Conservation (phyloP, 2,888 invertebrate genomes). For the Hydropsyche betteni region DNA sequence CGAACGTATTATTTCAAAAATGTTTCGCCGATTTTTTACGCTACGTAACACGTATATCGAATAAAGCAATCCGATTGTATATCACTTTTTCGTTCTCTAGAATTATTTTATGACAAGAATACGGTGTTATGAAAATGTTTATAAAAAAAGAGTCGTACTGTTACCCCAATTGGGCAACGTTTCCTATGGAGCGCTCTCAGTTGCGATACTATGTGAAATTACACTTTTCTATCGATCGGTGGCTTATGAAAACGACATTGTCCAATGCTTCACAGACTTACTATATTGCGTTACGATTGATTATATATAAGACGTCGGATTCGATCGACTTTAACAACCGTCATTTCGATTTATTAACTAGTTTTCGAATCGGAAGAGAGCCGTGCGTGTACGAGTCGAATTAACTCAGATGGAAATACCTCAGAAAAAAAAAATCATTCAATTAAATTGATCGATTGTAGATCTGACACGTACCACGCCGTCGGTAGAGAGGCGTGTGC, state of each 20-base stretch:
- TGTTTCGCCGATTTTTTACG: too few relatives aligned
- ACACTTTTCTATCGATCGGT: conserved; percentile 14
- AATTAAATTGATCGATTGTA: too few relatives aligned
- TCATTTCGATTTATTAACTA: neutral
- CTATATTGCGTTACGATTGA: conserved; percentile 3
- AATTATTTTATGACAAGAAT: too few relatives aligned
- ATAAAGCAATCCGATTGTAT: too few relatives aligned
- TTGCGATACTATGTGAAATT: conserved; percentile 11
- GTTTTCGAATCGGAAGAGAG: neutral
- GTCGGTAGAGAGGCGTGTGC: conserved; percentile 4
- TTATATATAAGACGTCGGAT: neutral
- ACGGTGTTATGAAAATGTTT: conserved; percentile 10
- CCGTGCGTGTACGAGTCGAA: neutral
- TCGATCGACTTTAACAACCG: neutral
- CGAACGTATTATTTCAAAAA: too few relatives aligned
- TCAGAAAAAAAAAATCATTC: neutral
- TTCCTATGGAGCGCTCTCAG: conserved; percentile 6
- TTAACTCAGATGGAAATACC: neutral
- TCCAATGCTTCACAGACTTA: neutral
- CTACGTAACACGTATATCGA: too few relatives aligned
- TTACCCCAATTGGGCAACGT: neutral
- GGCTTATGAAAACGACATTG: conserved; percentile 28
- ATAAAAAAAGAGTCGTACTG: neutral
- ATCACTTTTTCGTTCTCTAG: too few relatives aligned
- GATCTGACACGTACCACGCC: neutral